phyloP scores from a whole-genome alignment of 2,797 vertebrate genomes.

The Gymnoscopelus braueri region DNA sequence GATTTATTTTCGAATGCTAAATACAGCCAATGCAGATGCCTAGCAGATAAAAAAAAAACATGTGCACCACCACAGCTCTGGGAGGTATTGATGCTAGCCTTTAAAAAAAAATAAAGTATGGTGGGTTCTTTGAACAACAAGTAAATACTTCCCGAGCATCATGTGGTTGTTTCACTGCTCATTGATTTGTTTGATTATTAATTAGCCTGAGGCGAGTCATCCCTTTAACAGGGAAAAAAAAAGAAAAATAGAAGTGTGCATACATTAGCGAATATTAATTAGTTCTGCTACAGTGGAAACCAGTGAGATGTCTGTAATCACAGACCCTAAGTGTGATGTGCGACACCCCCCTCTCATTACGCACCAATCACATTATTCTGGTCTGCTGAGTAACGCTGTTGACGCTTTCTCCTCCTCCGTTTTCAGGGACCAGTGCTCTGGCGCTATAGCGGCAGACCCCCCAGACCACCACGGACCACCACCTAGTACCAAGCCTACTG shows the following conservation, averaged over 20 bases:
- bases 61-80: conserved; percentile 22
- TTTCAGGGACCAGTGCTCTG: conserved; percentile 16
- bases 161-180: conserved; percentile 64
- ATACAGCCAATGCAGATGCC: conserved; percentile 30
- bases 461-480: conserved; percentile 40
- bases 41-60: conserved; percentile 32
- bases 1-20: conserved; percentile 20
- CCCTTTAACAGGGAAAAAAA: neutral
- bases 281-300: conserved; percentile 72
- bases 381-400: conserved; percentile 65
- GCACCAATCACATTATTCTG: conserved; percentile 66
- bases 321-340: conserved; percentile 65
- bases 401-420: conserved; percentile 18
- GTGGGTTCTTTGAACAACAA: conserved; percentile 7
- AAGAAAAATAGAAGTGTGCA: conserved; percentile 18
- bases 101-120: conserved; percentile 21
- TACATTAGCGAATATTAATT: conserved; percentile 72
- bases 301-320: conserved; percentile 72
- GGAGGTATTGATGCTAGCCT: conserved; percentile 24
- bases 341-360: conserved; percentile 63
- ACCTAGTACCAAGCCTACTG: neutral
- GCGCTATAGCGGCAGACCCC: conserved; percentile 21
- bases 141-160: conserved; percentile 19
- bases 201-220: conserved; percentile 65
- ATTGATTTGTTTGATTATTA: conserved; percentile 74